phyloP scores from a whole-genome alignment of 1,140 invertebrate genomes.

The Heliconius nattereri region DNA sequence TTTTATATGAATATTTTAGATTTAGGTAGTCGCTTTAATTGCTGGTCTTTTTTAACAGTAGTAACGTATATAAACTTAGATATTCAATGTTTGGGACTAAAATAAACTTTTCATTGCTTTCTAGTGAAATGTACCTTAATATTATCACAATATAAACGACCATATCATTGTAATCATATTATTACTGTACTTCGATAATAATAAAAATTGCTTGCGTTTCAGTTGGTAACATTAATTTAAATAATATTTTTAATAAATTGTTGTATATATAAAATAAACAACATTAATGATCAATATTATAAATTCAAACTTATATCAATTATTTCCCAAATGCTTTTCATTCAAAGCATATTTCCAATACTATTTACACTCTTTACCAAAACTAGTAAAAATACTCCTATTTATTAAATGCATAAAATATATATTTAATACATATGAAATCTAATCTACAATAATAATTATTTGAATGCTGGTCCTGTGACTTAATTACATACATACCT shows the following conservation, averaged over 20 bases:
- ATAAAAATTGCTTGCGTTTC: background rate
- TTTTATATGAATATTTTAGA: constrained; percentile 12
- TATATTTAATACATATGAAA: background rate
- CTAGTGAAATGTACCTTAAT: background rate
- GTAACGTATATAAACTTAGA: background rate
- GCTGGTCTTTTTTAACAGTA: background rate
- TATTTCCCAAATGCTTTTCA: background rate
- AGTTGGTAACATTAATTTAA: background rate
- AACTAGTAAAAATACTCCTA: background rate
- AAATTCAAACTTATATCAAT: background rate
- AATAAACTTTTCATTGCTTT: background rate
- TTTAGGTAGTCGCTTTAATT: background rate
- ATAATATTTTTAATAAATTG: background rate
- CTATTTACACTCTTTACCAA: background rate
- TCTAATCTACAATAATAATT: background rate
- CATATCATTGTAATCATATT: background rate
- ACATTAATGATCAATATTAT: no score
- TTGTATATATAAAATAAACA: background rate
- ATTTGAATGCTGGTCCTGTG: background rate
- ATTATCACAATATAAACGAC: background rate
- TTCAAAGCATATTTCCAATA: background rate
- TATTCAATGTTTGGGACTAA: background rate
- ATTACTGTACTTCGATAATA: background rate
- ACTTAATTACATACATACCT: constrained; percentile 2
- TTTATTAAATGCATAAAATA: background rate